phyloP scores from a whole-genome alignment of 2,888 invertebrate species.

The Cybosia mesomella region DNA sequence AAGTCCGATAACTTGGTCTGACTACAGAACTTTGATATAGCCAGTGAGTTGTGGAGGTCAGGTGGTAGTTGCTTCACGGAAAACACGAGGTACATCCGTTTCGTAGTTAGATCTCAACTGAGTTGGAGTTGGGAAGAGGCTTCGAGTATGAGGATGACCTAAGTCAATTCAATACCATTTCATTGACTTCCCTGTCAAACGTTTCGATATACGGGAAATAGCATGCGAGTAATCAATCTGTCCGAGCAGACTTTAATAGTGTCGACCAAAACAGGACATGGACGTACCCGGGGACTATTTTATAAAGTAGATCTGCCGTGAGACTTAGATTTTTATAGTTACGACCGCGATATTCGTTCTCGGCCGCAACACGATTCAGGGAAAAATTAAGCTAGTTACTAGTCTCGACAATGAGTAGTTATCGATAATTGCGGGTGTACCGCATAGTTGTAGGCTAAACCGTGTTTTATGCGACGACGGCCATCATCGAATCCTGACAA shows the following conservation, averaged over 20 bases:
- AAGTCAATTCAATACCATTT: not conserved
- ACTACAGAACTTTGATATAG: not conserved
- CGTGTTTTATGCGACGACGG: constrained; percentile 7
- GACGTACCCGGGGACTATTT: constrained; percentile 6
- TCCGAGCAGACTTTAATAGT: not conserved
- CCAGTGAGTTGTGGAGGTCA: not conserved
- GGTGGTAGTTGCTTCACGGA: not conserved
- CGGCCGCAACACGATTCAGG: not conserved
- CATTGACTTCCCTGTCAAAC: not conserved
- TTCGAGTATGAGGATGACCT: too few species aligned
- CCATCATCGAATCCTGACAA: constrained; percentile 49
- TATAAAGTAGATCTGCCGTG: constrained; percentile 8
- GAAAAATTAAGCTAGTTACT: constrained; percentile 11
- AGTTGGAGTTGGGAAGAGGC: too few species aligned
- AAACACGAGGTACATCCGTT: too few species aligned
- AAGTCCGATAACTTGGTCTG: not conserved
- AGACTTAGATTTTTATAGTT: constrained; percentile 32
- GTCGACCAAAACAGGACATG: not conserved
- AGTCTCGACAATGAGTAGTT: constrained; percentile 11
- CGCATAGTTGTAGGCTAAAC: constrained; percentile 9
- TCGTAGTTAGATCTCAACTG: too few species aligned
- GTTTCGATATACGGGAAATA: not conserved
- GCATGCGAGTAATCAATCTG: not conserved
- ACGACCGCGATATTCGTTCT: constrained; percentile 35
- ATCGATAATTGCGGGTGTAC: constrained; percentile 4